These are phyloP conservation scores for Diaperis boleti DNA, from an alignment of 2,888 invertebrate species.

Conservation along the genomic window DNA sequence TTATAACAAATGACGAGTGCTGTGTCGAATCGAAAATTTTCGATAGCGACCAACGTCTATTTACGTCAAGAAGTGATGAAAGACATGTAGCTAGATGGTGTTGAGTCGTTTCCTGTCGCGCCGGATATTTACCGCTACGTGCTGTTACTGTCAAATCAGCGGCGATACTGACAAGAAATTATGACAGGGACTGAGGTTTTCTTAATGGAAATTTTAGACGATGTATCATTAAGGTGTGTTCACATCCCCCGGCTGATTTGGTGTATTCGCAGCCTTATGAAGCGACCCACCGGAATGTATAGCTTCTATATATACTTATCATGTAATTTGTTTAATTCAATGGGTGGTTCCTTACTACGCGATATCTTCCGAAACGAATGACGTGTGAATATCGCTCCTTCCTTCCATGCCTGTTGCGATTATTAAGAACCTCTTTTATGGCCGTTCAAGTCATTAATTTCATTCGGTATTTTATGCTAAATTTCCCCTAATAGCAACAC, in stretches of 20 bases:
- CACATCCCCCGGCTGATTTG: too few species aligned
- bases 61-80: background rate
- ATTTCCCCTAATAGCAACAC: conserved; percentile 30
- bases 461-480: conserved; percentile 28
- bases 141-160: conserved; percentile 15
- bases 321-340: background rate
- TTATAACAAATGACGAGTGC: conserved; percentile 34
- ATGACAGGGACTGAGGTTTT: background rate
- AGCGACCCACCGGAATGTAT: too few species aligned
- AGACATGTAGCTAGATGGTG: conserved; percentile 10
- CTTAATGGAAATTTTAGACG: background rate
- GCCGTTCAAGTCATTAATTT: conserved; percentile 20
- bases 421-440: conserved; percentile 27
- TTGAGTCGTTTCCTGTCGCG: conserved; percentile 19
- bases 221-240: too few species aligned
- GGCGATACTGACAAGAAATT: background rate
- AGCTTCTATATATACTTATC: too few species aligned
- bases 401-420: conserved; percentile 16
- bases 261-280: too few species aligned
- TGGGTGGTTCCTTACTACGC: background rate
- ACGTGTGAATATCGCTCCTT: conserved; percentile 8
- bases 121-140: conserved; percentile 30
- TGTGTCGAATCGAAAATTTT: conserved; percentile 28
- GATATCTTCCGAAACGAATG: conserved; percentile 7
- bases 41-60: conserved; percentile 14